A percentile compares a stretch with the other conserved stretches of the same genome.
phyloP scores from a whole-genome alignment of 2,797 vertebrate species.

The Urosaurus nigricauda region DNA sequence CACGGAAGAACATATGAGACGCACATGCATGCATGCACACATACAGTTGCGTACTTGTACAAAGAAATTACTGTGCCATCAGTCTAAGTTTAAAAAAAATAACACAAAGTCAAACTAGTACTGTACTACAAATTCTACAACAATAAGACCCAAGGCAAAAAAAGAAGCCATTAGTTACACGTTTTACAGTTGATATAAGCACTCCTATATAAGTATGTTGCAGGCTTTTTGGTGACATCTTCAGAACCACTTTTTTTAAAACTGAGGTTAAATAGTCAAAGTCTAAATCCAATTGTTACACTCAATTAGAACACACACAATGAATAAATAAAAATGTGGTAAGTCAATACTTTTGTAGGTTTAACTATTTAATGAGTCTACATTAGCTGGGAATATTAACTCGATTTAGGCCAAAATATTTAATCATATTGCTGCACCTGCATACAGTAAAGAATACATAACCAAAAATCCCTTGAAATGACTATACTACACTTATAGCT shows the following conservation, averaged over 20 bases:
- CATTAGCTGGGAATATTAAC: no score
- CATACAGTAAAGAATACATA: not conserved
- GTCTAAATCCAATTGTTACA: no score
- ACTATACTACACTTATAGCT: not conserved
- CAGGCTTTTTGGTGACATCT: not conserved
- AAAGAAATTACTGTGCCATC: not conserved
- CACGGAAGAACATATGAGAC: not conserved
- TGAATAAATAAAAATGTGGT: no score
- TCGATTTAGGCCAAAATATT: not conserved
- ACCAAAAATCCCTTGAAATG: not conserved
- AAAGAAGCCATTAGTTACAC: not conserved
- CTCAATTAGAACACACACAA: no score
- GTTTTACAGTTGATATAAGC: not conserved
- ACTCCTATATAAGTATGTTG: not conserved
- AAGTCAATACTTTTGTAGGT: no score
- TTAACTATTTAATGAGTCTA: no score
- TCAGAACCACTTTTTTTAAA: not conserved
- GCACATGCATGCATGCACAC: not conserved
- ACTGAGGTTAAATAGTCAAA: not conserved
- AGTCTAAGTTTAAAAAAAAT: not conserved
- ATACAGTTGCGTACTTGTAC: not conserved
- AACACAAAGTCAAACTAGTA: not conserved
- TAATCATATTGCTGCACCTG: not conserved
- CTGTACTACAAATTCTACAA: not conserved
- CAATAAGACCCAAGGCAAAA: not conserved